phyloP scores from a whole-genome alignment of 2,797 vertebrate species.

The Saxicola maurus region DNA sequence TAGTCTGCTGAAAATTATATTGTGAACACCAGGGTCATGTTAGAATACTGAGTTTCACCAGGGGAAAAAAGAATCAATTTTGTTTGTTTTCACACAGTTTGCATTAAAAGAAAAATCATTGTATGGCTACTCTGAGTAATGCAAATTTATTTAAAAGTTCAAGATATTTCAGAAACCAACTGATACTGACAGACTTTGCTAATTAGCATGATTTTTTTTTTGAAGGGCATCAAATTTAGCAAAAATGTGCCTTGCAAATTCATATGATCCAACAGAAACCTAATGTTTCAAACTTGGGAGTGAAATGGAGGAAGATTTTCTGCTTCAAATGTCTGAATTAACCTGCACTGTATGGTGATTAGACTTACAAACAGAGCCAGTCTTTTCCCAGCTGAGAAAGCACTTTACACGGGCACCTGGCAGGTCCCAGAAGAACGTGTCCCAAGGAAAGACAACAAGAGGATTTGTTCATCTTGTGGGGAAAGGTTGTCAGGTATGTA shows the following conservation, averaged over 20 bases:
- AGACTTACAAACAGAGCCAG: background rate
- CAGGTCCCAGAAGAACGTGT: background rate
- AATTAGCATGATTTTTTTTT: background rate
- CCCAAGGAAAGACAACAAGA: background rate
- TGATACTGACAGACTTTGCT: background rate
- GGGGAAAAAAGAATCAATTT: background rate
- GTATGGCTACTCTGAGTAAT: background rate
- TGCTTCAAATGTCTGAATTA: background rate
- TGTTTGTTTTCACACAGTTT: background rate
- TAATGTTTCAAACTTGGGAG: background rate
- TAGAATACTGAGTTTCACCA: background rate
- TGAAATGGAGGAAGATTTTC: background rate
- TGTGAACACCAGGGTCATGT: background rate
- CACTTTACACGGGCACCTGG: background rate
- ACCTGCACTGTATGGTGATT: background rate
- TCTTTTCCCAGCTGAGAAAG: background rate
- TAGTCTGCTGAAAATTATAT: background rate
- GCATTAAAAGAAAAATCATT: background rate
- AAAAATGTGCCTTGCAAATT: background rate
- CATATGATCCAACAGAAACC: background rate
- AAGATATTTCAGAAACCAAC: background rate
- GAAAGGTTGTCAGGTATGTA: background rate
- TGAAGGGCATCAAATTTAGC: background rate
- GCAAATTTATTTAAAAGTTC: background rate
- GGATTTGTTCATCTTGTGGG: background rate